Base-by-base conservation (phyloP, 2,797 vertebrate genomes). In the Megalops cyprinoides region DNA sequence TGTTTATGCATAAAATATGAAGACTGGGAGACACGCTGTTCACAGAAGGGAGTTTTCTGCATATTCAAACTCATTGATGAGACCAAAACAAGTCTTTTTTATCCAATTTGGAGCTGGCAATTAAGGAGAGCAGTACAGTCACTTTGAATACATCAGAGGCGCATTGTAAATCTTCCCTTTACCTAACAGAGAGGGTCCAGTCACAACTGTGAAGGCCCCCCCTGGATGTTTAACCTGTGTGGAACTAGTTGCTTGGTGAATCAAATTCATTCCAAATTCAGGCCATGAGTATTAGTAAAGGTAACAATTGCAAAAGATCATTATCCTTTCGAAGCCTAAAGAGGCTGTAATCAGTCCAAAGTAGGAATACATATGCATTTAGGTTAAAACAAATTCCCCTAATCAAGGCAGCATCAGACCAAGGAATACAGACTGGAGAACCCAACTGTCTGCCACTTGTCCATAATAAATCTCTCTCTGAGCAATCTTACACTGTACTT, bases 131-230 rank as follows among this genome's bases (percentile, higher is more conserved):
- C 37, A 48, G 58, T 62, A 71, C 8, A 92, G 90, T 89, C 86
- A 90, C 88, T 83, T 79, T 81, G 83, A 86, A 88, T 90, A 90
- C 90, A 88, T 87, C 84, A 86, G 81, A 86, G 83, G 82, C 85
- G n/a, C n/a, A n/a, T n/a, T n/a, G n/a, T n/a, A 91, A 92, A 92
- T 89, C 92, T 92, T 87, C 87, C 88, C 88, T 91, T 91, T 90
- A 92, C 87, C 86, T 86, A 90, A 90, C 91, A 88, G 55, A 34
- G 69, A 8, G 4, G 28, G 83, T 90, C 88, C 88, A 93, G 88
- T 89, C 84, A 75, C 85, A 87, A 91, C 91, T 92, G 91, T 83
- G 15, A 49, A 65, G 56, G 60, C 46, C 39, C 44, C 42, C 60
- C 34, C 18, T 5, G 4, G 1, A 42, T 75, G 73, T 74, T 39